A percentile compares a stretch with the other conserved stretches of the same genome.
Conservation (phyloP, 2,797 vertebrate species). For the Dermochelys coriacea region DNA sequence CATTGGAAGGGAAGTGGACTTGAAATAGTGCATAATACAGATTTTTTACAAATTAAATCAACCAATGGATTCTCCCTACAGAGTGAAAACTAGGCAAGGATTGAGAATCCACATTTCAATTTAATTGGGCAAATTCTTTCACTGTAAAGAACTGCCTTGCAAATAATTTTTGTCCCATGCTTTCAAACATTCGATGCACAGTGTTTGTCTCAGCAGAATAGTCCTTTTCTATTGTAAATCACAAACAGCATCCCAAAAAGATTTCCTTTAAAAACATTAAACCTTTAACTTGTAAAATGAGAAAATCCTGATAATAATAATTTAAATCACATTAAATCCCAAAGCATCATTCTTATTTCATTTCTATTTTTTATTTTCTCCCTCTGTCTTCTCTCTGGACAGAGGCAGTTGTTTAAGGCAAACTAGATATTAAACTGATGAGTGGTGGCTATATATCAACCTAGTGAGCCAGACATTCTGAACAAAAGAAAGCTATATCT, state of each 20-base stretch:
- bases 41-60: neutral
- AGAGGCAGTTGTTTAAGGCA: neutral
- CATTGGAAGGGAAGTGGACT: neutral
- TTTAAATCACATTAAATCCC: neutral
- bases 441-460: neutral
- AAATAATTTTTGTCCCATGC: neutral
- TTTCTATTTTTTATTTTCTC: neutral
- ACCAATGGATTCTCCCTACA: neutral
- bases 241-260: neutral
- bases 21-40: neutral
- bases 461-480: neutral
- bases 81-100: conserved; percentile 2
- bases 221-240: neutral
- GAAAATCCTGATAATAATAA: neutral
- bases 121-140: neutral
- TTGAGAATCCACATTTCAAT: conserved; percentile 3
- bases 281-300: neutral
- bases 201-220: neutral
- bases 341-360: neutral
- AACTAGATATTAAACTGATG: neutral
- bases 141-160: neutral
- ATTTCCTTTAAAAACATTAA: neutral
- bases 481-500: neutral
- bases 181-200: neutral
- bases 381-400: neutral